Base-by-base conservation (phyloP, 2,113 vertebrate genomes). In the Phocoena phocoena region DNA sequence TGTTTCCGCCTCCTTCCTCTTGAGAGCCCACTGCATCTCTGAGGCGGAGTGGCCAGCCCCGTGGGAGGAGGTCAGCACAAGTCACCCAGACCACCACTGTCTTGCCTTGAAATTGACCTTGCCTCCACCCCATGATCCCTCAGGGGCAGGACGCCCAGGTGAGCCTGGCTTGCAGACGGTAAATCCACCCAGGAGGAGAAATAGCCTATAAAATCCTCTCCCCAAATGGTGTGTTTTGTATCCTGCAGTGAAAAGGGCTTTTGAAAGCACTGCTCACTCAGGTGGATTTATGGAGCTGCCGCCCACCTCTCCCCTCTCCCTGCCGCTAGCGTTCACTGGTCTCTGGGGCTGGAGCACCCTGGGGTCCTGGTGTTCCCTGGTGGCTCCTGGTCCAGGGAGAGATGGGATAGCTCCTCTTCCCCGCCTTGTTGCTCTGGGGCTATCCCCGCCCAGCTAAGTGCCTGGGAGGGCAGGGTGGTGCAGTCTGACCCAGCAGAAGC, bases 201-300 rank as follows among this genome's bases (percentile, higher is more conserved):
- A 38, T 67, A 76, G 77, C 4, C 2, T 80, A 31, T 90, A 23
- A 96, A 98, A 94, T 74, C 25, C 38, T 3, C 50, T 96, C 86
- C 13, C 47, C 2, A 74, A 84, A 67, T 3, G 1, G 38, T 95
- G 92, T n/a, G 3, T 82, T 96, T 96, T 80, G 92, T 87, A 36
- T 96, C 81, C 15, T 23, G 6, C 55, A 92, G 90, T 82, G 68
- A 95, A 93, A 96, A 96, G 92, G 86, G 8, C 96, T 94, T 93
- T 91, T 36, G 93, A 96, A 92, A 91, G 53, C 88, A 60, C 12
- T 94, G 81, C 87, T 55, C 70, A 65, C 87, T 90, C 12, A 33
- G 96, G 83, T 89, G 86, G 98, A 93, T 97, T 97, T 74, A 87
- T 93, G 90, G 97, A 53, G 85, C n/a, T 93, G n/a, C 15, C 15